Evolutionary conservation across 2,888 invertebrate species (phyloP).

Genomic region (Cabera pusaria): DNA sequence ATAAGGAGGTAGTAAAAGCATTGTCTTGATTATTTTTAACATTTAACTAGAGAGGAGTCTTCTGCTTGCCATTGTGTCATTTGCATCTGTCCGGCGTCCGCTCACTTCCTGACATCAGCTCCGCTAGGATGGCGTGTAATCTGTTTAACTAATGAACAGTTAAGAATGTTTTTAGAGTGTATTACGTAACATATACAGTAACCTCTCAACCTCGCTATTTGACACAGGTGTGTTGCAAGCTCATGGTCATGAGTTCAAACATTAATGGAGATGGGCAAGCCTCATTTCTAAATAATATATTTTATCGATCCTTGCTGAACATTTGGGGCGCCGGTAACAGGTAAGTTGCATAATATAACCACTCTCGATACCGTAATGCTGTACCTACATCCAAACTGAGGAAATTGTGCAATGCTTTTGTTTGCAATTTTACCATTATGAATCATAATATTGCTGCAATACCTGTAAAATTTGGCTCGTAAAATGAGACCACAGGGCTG

Average conservation of each 20-base stretch:
- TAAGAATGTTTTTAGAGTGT: slow-evolving; percentile 10
- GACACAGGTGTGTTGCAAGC: slow-evolving; percentile 10
- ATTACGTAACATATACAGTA: slow-evolving; percentile 23
- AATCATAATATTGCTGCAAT: slow-evolving; percentile 18
- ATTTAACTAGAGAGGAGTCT: no score
- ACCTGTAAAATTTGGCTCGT: slow-evolving; percentile 4
- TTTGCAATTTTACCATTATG: slow-evolving; percentile 13
- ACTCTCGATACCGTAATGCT: slow-evolving; percentile 22
- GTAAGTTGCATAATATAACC: slow-evolving; percentile 21
- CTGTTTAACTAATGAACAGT: slow-evolving; percentile 15
- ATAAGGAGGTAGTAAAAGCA: no score
- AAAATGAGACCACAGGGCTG: no score
- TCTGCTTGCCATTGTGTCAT: slow-evolving; percentile 33
- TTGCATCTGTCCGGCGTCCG: slow-evolving; percentile 34
- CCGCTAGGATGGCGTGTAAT: slow-evolving; percentile 6
- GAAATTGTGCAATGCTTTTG: slow-evolving; percentile 25
- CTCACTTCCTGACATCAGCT: slow-evolving; percentile 37
- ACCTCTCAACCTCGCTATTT: slow-evolving; percentile 24
- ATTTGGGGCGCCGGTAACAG: slow-evolving; percentile 14
- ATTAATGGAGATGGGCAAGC: background rate
- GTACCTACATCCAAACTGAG: slow-evolving; percentile 18
- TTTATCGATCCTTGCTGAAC: slow-evolving; percentile 16
- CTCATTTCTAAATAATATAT: slow-evolving; percentile 4
- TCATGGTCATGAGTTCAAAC: slow-evolving; percentile 3
- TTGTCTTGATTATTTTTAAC: no score